Evolutionary conservation across 2,113 vertebrate species (phyloP).

Genomic region (Meriones unguiculatus): DNA sequence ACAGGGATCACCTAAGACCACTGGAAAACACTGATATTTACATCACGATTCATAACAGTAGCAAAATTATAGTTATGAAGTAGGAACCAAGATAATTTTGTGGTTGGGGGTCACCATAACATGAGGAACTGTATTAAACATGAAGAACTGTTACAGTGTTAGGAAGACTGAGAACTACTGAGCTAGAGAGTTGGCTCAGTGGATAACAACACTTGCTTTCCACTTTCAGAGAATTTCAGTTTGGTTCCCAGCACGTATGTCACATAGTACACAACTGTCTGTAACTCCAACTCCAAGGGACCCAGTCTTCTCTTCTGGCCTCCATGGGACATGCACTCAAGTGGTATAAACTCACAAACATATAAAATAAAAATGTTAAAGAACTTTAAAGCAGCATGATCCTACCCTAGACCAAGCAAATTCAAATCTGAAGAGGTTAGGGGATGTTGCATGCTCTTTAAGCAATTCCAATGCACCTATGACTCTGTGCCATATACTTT

Average conservation of each 20-base stretch:
- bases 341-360: background rate
- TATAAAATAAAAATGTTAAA: background rate
- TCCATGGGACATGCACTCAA: background rate
- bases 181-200: background rate
- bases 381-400: background rate
- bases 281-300: background rate
- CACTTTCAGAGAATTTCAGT: background rate
- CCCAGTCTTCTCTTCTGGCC: background rate
- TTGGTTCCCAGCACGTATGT: background rate
- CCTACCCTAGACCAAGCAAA: background rate
- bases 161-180: background rate
- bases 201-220: background rate
- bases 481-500: background rate
- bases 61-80: background rate
- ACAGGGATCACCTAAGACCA: background rate
- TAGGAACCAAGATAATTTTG: background rate
- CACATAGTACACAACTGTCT: background rate
- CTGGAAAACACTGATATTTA: background rate
- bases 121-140: background rate
- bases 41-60: background rate
- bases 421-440: fast-evolving
- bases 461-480: background rate
- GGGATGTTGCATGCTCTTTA: background rate
- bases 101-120: background rate
- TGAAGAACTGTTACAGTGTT: background rate